Percentiles rank a stretch among this genome's conserved stretches.
These are phyloP conservation scores for Nansenia antarctica DNA, from an alignment of 2,113 vertebrate genomes.

Conservation along the genomic window DNA sequence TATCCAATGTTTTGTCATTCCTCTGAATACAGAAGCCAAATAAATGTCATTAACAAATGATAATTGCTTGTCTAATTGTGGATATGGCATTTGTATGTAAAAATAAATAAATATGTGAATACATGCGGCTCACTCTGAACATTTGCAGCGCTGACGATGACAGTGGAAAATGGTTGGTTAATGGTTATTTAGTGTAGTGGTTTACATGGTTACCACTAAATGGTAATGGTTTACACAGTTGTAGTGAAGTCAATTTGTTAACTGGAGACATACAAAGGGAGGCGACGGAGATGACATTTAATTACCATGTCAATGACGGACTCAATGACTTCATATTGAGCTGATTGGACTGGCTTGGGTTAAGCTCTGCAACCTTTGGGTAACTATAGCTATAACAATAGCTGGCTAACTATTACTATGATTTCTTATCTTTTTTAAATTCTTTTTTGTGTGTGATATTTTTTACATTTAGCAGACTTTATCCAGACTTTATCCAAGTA, in stretches of 20 bases:
- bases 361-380: no score
- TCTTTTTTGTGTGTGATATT: no score
- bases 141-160: not conserved
- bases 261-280: slow-evolving; percentile 19
- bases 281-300: slow-evolving; percentile 18
- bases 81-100: no score
- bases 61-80: not conserved
- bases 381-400: no score
- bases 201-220: no score
- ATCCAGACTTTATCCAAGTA: no score
- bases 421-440: no score
- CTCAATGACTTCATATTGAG: slow-evolving; percentile 15
- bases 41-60: not conserved
- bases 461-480: no score
- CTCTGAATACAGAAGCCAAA: not conserved
- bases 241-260: slow-evolving; percentile 44
- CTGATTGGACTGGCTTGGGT: no score
- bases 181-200: slow-evolving; percentile 27
- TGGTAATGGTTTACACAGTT: no score
- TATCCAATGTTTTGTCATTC: not conserved
- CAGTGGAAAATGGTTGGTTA: not conserved
- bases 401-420: no score
- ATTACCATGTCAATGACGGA: slow-evolving; percentile 53
- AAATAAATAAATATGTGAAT: no score
- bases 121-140: not conserved